Evolutionary conservation across 2,113 vertebrate species (phyloP).

Genomic region (Verasper variegatus): DNA sequence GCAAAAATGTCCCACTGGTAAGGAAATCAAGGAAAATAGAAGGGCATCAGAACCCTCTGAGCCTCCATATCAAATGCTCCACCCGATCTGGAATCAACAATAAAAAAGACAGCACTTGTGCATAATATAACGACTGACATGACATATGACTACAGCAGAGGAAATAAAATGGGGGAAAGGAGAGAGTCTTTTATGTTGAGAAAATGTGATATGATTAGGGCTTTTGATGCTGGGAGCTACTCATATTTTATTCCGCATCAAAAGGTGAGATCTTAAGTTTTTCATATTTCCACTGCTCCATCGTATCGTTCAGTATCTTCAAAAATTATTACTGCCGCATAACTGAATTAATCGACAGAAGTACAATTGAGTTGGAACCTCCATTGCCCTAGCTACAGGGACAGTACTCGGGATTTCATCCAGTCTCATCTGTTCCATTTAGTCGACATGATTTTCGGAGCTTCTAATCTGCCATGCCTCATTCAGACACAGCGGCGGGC

Average conservation of each 20-base stretch:
- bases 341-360: constrained; percentile 68
- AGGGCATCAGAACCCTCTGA: constrained; percentile 78
- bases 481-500: constrained; percentile 55
- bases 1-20: constrained; percentile 75
- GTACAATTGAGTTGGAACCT: constrained; percentile 63
- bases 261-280: constrained; percentile 76
- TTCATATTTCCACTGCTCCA: constrained; percentile 51
- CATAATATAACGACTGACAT: constrained; percentile 77
- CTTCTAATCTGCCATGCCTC: constrained; percentile 65
- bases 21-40: constrained; percentile 79
- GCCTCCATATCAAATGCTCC: constrained; percentile 71
- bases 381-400: constrained; percentile 67
- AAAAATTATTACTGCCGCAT: constrained; percentile 71
- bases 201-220: constrained; percentile 74
- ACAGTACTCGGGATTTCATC: constrained; percentile 50
- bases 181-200: constrained; percentile 70
- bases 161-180: constrained; percentile 63
- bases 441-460: constrained; percentile 52
- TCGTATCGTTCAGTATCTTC: constrained; percentile 62
- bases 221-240: constrained; percentile 72
- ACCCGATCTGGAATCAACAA: constrained; percentile 66
- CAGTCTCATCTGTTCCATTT: constrained; percentile 73
- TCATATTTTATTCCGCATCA: constrained; percentile 63
- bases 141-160: constrained; percentile 68
- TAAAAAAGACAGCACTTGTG: constrained; percentile 66